A percentile compares a stretch with the other conserved stretches of the same genome.
phyloP scores from a whole-genome alignment of 2,113 vertebrate species.

The Sturnira hondurensis region DNA sequence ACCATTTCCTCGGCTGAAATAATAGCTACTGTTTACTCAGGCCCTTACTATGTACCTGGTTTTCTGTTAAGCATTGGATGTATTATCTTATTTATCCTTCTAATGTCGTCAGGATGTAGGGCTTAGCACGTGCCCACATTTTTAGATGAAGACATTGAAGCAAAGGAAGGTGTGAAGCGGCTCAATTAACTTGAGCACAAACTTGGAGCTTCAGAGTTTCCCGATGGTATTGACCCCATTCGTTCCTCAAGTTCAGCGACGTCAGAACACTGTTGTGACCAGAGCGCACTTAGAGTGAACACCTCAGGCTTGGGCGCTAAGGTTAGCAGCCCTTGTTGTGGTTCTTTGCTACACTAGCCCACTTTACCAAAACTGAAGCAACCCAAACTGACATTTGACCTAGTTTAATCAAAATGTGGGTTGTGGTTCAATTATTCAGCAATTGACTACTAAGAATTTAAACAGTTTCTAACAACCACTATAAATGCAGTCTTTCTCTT shows the following conservation, averaged over 20 bases:
- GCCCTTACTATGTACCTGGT: neutral
- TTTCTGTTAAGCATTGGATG: neutral
- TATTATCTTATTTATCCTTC: neutral
- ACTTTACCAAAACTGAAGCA: conserved; percentile 58
- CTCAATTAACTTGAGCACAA: neutral
- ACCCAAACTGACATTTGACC: conserved; percentile 71
- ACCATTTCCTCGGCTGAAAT: neutral
- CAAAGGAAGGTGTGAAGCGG: neutral
- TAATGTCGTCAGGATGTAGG: neutral
- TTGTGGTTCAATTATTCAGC: conserved; percentile 74
- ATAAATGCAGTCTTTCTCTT: conserved; percentile 63
- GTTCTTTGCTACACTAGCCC: neutral
- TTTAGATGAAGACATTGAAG: neutral
- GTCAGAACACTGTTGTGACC: neutral
- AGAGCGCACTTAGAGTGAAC: neutral
- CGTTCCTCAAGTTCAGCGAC: neutral
- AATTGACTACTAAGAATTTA: conserved; percentile 72
- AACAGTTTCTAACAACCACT: conserved; percentile 56
- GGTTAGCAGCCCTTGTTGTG: neutral
- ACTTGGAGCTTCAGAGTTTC: neutral
- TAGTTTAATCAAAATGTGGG: conserved; percentile 77
- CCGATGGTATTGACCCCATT: neutral
- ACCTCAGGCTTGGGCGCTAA: neutral
- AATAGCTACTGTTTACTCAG: neutral
- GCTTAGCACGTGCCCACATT: neutral